Evolutionary conservation across 2,888 invertebrate species (phyloP).

Genomic region (Drosophila cognata): DNA sequence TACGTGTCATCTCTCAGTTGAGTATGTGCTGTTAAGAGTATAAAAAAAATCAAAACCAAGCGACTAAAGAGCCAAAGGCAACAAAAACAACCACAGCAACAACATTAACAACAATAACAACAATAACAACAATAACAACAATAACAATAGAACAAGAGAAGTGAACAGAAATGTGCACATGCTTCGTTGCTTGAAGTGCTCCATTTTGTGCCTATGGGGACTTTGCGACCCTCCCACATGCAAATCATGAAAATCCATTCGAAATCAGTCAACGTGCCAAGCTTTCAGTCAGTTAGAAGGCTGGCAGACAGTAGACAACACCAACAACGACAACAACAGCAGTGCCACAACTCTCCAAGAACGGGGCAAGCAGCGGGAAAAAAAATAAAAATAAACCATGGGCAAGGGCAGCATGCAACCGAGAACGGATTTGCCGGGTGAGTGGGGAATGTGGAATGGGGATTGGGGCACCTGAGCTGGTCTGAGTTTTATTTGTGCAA

Average conservation of each 20-base stretch:
- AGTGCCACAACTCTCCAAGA: slow-evolving; percentile 7
- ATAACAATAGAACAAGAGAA: slow-evolving; percentile 3
- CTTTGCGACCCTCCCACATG: slow-evolving; percentile 56
- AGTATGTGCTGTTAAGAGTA: slow-evolving; percentile 17
- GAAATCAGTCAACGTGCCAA: slow-evolving; percentile 79
- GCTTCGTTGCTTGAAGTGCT: slow-evolving; percentile 75
- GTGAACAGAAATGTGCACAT: slow-evolving; percentile 69
- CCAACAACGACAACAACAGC: slow-evolving; percentile 15
- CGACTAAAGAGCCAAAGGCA: slow-evolving; percentile 22
- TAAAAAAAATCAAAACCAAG: slow-evolving; percentile 20
- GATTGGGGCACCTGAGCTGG: slow-evolving; percentile 20
- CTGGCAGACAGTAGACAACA: slow-evolving; percentile 38
- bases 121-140: not conserved
- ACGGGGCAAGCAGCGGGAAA: slow-evolving; percentile 19
- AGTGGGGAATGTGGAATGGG: not conserved
- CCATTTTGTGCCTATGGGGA: slow-evolving; percentile 79
- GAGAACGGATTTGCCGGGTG: not conserved
- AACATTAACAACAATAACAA: not conserved
- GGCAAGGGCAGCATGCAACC: slow-evolving; percentile 15
- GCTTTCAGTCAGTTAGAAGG: slow-evolving; percentile 77
- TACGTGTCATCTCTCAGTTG: slow-evolving; percentile 19
- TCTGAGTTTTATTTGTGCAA: slow-evolving; percentile 50
- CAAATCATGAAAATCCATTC: slow-evolving; percentile 76
- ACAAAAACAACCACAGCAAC: slow-evolving; percentile 12
- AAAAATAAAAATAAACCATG: not conserved